A percentile compares a stretch with the other conserved stretches of the same genome.
These are phyloP conservation scores for Gisinianus flammeolus DNA, from an alignment of 2,888 invertebrate genomes.

Conservation along the genomic window DNA sequence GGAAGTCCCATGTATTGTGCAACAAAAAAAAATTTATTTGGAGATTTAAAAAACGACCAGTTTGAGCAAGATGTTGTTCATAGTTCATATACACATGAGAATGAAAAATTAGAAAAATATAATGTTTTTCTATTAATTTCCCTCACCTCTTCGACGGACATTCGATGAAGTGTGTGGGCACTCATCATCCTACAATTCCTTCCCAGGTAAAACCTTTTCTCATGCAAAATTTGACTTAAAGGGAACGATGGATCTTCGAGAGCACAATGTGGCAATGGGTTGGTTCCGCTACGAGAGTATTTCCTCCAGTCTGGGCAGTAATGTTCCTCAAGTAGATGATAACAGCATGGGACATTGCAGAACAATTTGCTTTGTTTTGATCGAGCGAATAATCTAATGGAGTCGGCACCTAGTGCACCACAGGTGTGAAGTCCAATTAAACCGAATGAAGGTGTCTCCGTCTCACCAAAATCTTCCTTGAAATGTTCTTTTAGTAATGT, in stretches of 20 bases:
- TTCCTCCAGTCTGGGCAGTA: slow-evolving; percentile 59
- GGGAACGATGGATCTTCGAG: slow-evolving; percentile 67
- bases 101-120: too few species aligned
- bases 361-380: slow-evolving; percentile 68
- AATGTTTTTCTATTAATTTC: too few species aligned
- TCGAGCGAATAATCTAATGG: slow-evolving; percentile 71
- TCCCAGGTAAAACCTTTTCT: slow-evolving; percentile 67
- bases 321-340: slow-evolving; percentile 76
- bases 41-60: neutral
- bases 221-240: slow-evolving; percentile 69
- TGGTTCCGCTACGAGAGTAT: neutral
- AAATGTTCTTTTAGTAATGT: slow-evolving; percentile 39
- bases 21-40: neutral
- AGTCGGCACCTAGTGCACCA: slow-evolving; percentile 78
- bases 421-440: slow-evolving; percentile 84
- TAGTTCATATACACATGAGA: too few species aligned
- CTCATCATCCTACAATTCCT: slow-evolving; percentile 85
- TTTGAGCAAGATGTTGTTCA: too few species aligned
- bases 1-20: too few species aligned
- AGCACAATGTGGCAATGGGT: slow-evolving; percentile 47
- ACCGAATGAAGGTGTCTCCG: slow-evolving; percentile 54
- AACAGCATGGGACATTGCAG: slow-evolving; percentile 88
- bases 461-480: slow-evolving; percentile 56
- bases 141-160: slow-evolving; percentile 63
- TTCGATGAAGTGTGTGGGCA: slow-evolving; percentile 80